Base-by-base conservation (phyloP, 1,140 invertebrate genomes). In the Eufriesea mexicana region DNA sequence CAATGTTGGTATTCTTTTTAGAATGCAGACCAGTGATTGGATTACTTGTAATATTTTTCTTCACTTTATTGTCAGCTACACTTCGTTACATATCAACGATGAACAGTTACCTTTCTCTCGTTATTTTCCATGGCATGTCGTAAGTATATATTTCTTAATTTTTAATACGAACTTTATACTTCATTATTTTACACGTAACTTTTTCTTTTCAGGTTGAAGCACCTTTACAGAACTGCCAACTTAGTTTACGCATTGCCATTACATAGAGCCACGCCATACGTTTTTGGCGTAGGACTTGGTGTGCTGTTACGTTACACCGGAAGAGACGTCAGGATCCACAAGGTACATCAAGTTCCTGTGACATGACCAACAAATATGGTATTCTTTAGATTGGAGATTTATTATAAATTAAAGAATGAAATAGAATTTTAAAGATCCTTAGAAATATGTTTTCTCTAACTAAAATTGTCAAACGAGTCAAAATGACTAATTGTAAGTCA, bases 101-200 rank as follows among this genome's bases (percentile, higher is more conserved):
- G 42, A 94, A 94, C 47, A 95, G 96, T 89, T 94, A 96, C 71
- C 92, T 97, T 14, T 96, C 96, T 0, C 88, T 96, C 42, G 92
- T 96, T 54, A 94, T 96, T 59, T 96, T 95, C 87, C 96, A 96
- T 89, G 96, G 96, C 86, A 95, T 96, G 76, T 95, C 96, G 96
- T 97, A 91, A 94, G 92, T 91, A 42, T 57, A 81, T 77, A 14
- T 42, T 57, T 55, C 9, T 61, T 2, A 12, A 55, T 23, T 28
- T 9, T 71, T 25, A 8, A n/a, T 23, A 16, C 9, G 5, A 9
- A 23, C 45, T 23, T 20, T 28, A 2, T 10, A 62, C 23, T 64
- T 45, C 47, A 8, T 72, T 14, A 42, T 66, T 54, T 85, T n/a
- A 59, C 59, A 12, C 10, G 2, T 0, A 0, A 57, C 9, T 45